phyloP scores from a whole-genome alignment of 2,113 vertebrate species.

The Ceyx cyanopectus region DNA sequence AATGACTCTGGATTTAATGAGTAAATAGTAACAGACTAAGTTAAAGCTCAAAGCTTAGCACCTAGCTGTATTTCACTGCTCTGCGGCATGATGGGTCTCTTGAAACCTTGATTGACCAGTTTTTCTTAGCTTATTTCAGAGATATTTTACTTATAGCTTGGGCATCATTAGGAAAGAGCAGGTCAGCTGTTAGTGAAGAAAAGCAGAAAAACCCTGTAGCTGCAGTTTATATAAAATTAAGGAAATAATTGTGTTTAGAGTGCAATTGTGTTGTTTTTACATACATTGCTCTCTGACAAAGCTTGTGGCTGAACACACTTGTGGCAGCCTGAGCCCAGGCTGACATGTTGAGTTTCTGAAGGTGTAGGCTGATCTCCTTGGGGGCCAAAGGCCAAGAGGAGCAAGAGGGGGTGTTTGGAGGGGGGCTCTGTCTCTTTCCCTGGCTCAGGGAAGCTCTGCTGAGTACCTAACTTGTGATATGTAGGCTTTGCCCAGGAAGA shows the following conservation, averaged over 20 bases:
- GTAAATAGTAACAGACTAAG: background rate
- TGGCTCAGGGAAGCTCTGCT: background rate
- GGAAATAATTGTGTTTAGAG: background rate
- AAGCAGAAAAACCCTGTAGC: background rate
- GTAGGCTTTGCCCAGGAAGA: background rate
- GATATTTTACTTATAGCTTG: background rate
- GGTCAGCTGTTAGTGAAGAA: background rate
- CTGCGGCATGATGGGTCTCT: background rate
- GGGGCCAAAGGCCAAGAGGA: background rate
- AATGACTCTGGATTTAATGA: background rate
- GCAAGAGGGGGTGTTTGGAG: background rate
- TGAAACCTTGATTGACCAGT: background rate
- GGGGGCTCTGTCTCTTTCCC: background rate
- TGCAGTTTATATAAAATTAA: background rate
- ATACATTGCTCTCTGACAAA: background rate
- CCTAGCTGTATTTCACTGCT: background rate
- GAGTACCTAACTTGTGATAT: background rate
- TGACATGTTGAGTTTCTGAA: background rate
- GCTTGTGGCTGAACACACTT: background rate
- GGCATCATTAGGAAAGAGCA: background rate
- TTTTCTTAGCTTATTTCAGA: conserved; percentile 29
- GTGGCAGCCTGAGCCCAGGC: background rate
- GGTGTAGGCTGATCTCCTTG: background rate
- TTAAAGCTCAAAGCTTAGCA: background rate
- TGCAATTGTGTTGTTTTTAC: background rate